Evolutionary conservation across 2,113 vertebrate species (phyloP).

Genomic region (Apteryx owenii): DNA sequence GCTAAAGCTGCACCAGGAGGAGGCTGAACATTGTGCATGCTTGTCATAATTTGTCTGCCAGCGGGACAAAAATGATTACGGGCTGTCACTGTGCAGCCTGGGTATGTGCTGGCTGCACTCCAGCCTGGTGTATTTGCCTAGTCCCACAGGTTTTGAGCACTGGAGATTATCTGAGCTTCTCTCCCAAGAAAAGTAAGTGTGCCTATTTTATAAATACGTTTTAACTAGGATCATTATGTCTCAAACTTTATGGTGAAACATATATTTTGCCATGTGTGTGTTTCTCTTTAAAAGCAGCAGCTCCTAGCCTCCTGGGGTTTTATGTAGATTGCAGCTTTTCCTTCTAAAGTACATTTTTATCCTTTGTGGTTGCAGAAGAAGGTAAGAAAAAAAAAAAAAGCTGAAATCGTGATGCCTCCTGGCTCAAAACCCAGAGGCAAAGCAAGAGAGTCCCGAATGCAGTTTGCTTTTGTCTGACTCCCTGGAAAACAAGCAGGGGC

Average conservation of each 20-base stretch:
- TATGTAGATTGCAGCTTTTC: neutral
- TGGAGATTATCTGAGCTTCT: neutral
- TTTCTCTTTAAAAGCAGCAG: neutral
- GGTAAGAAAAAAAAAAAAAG: neutral
- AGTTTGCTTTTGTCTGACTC: neutral
- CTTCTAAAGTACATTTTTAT: neutral
- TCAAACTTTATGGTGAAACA: neutral
- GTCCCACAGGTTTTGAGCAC: conserved; percentile 4
- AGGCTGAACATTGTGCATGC: neutral
- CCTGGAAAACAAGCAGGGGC: neutral
- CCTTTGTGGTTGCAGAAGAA: neutral
- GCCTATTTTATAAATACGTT: neutral
- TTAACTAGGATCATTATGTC: neutral
- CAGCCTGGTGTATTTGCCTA: conserved; percentile 33
- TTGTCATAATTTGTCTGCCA: neutral
- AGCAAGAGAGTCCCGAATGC: neutral
- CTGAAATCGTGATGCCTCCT: neutral
- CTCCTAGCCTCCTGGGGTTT: neutral
- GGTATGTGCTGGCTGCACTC: conserved; percentile 30
- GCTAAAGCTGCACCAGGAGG: neutral
- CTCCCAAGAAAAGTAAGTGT: neutral
- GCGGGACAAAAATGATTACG: neutral
- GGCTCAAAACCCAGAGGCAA: neutral
- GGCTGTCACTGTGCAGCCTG: conserved; percentile 13
- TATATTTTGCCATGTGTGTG: neutral